Evolutionary conservation across 2,888 invertebrate species (phyloP).

Genomic region (Scaptomyza cyrtandrae): DNA sequence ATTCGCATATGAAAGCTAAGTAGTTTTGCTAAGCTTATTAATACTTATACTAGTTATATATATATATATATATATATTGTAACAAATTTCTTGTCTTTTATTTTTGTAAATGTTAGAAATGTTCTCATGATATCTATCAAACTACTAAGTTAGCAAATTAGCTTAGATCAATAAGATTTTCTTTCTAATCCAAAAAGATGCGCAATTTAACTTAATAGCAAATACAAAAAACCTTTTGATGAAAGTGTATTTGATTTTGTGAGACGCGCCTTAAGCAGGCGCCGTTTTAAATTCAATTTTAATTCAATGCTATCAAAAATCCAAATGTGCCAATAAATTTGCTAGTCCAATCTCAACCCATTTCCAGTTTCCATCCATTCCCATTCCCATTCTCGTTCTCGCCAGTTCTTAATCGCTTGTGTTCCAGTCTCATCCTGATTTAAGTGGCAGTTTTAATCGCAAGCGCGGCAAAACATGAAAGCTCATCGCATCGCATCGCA

Average conservation of each 20-base stretch:
- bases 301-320: conserved; percentile 48
- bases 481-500: conserved; percentile 35
- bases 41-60: too few species aligned
- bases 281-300: conserved; percentile 56
- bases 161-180: too few species aligned
- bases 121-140: too few species aligned
- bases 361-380: conserved; percentile 15
- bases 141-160: too few species aligned
- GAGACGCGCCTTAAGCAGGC: conserved; percentile 59
- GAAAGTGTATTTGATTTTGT: conserved; percentile 13
- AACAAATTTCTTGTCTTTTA: not conserved
- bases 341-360: conserved; percentile 16
- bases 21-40: not conserved
- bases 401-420: not conserved
- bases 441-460: conserved; percentile 16
- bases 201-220: too few species aligned
- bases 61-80: too few species aligned
- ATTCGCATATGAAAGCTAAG: conserved; percentile 18
- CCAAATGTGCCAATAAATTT: conserved; percentile 54
- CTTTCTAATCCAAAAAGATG: too few species aligned
- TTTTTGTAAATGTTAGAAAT: not conserved
- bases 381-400: not conserved
- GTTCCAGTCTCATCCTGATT: conserved; percentile 19
- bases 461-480: conserved; percentile 69
- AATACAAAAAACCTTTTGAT: not conserved